Evolutionary conservation across 2,797 vertebrate genomes (phyloP), one percentile per base, ranked within the genome.

Genomic region (Sebastes matsubarae): DNA sequence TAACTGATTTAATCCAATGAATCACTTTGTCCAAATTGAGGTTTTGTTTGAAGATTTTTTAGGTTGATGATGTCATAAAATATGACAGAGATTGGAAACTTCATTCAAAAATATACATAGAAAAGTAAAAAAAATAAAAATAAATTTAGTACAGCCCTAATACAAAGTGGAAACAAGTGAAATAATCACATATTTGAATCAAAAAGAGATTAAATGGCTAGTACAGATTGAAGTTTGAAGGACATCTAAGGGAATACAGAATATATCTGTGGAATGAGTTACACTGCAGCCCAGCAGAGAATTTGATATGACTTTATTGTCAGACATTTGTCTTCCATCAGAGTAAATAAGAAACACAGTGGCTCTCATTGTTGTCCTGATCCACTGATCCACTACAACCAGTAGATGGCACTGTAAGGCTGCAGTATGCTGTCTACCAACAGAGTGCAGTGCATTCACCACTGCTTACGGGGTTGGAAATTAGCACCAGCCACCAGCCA

Each of bases 381-480:
- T 4, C 9, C n/a, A 84, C 14, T 67, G 58, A 57, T 5, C 18
- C 27, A n/a, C 4, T n/a, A 8, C 13, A 12, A 30, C 81, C 90
- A 90, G 24, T 3, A 89, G 93, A 79, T 83, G 89, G 87, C 83
- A 58, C 13, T 82, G 77, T 77, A 57, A 71, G 24, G 34, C 81
- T 67, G 66, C 38, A 78, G 52, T 12, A 3, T n/a, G 29, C n/a
- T 2, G 5, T 18, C 20, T 27, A 10, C 4, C 8, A 10, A 7
- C 3, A 9, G 13, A 30, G 11, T 6, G 6, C 12, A 36, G 34
- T 5, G 5, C 29, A 32, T 20, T 29, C 46, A 80, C 34, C 16
- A 2, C 42, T 67, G 14, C 20, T 52, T 18, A 46, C 1, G 7
- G 42, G 0, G 42, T 18, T 46, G 16, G 42, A 46, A 46, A 46